Evolutionary conservation across 2,888 invertebrate genomes (phyloP), one percentile per base, ranked within the genome.

Genomic region (Idaea dimidiata): DNA sequence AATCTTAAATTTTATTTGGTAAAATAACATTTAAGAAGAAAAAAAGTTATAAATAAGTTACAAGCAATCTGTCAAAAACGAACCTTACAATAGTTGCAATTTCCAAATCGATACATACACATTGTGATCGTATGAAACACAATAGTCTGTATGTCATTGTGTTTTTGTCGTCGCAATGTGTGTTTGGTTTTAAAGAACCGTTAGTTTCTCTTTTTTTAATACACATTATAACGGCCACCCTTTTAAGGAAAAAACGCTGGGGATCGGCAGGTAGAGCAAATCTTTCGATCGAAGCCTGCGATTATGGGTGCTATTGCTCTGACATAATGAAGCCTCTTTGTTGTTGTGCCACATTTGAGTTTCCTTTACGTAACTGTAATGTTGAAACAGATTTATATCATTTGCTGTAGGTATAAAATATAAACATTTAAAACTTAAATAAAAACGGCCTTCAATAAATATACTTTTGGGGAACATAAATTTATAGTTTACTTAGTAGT

Each of bases 161-260:
- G 84, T 88, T 88, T 88, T 86, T 86, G 80, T 83, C 76, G 76
- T 81, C 76, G 87, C 89, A 91, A 90, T 89, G 88, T 90, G 91
- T 87, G 83, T 86, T 83, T 83, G 86, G 87, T 79, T 86, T 83
- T 79, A 77, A 72, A 77, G 84, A 77, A 86, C 91, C 91, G 91
- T 91, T 91, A 88, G 64, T 67, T 66, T 72, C 78, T 84, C 88
- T 90, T 89, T 91, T 87, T 79, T 79, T 76, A 67, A 68, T 69
- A 17, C 66, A 76, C 76, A 79, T 84, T 80, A 86, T 88, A 87
- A 88, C 86, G 85, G 87, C 79, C 81, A 89, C 88, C 91, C 89
- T 89, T 90, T 88, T 62, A 73, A 72, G 72, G 77, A 80, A 86
- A 89, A 91, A 86, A 75, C 67, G 66, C 69, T 70, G 79, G 82